These are phyloP conservation scores for Blennius ocellaris DNA, from an alignment of 2,113 vertebrate genomes.

Conservation along the genomic window DNA sequence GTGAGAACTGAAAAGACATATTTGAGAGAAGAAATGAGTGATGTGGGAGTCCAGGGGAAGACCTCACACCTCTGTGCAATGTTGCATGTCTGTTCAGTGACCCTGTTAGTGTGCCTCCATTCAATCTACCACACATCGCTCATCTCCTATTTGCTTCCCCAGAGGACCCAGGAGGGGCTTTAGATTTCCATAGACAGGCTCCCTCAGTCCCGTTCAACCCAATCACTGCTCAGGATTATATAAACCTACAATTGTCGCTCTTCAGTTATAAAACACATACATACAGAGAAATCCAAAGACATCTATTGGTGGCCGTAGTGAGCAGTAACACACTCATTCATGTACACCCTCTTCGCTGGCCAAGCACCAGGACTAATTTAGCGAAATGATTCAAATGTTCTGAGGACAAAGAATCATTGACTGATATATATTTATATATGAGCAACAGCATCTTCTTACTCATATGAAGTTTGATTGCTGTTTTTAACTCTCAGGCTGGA, in stretches of 20 bases:
- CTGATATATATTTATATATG: constrained; percentile 25
- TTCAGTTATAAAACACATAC: background rate
- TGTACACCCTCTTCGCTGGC: constrained; percentile 15
- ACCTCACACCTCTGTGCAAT: background rate
- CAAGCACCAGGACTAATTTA: constrained; percentile 33
- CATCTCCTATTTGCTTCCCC: constrained; percentile 36
- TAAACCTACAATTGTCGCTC: constrained; percentile 1
- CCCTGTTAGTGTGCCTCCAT: background rate
- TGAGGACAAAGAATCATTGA: constrained; percentile 35
- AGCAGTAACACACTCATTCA: constrained; percentile 35
- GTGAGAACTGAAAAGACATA: background rate
- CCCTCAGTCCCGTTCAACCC: constrained; percentile 47
- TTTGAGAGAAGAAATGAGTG: background rate
- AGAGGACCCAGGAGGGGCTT: constrained; percentile 29
- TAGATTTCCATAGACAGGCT: constrained; percentile 35
- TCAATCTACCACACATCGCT: constrained; percentile 15
- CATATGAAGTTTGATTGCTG: background rate
- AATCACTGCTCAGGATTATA: constrained; percentile 35
- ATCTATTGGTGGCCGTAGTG: background rate
- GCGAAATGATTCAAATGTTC: constrained; percentile 45
- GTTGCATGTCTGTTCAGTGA: constrained; percentile 11
- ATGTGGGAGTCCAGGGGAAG: background rate
- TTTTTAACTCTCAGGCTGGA: no score
- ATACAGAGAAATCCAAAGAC: constrained; percentile 1
- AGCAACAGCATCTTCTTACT: constrained; percentile 4